A percentile compares a stretch with the other conserved stretches of the same genome.
Evolutionary conservation across 2,888 invertebrate species (phyloP).

Genomic region (Lycophotia porphyrea): DNA sequence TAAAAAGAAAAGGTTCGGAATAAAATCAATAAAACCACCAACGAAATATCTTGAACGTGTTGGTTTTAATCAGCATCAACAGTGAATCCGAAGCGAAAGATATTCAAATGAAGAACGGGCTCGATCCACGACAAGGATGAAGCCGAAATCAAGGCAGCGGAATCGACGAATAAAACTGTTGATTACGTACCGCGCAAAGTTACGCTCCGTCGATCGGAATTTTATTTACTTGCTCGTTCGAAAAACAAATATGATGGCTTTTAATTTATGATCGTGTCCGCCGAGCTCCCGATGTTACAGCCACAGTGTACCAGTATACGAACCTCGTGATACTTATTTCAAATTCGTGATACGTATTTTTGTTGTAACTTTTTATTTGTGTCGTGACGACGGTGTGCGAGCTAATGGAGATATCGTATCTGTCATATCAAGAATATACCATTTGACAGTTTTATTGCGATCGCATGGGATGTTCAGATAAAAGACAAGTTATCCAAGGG

Average conservation of each 20-base stretch:
- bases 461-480: slow-evolving; percentile 82
- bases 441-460: slow-evolving; percentile 88
- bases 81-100: slow-evolving; percentile 76
- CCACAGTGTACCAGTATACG: slow-evolving; percentile 68
- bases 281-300: slow-evolving; percentile 74
- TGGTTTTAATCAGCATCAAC: slow-evolving; percentile 82
- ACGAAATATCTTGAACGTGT: slow-evolving; percentile 70
- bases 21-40: slow-evolving; percentile 57
- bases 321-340: slow-evolving; percentile 65
- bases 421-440: slow-evolving; percentile 85
- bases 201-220: slow-evolving; percentile 86
- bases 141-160: slow-evolving; percentile 83
- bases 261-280: slow-evolving; percentile 86
- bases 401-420: slow-evolving; percentile 87
- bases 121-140: slow-evolving; percentile 76
- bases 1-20: slow-evolving; percentile 52
- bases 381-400: slow-evolving; percentile 82
- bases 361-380: slow-evolving; percentile 79
- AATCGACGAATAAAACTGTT: slow-evolving; percentile 87
- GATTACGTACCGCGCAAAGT: slow-evolving; percentile 85
- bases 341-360: slow-evolving; percentile 78
- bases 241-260: slow-evolving; percentile 88
- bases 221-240: slow-evolving; percentile 86
- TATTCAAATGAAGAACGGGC: slow-evolving; percentile 82
- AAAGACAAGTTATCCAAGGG: slow-evolving; percentile 74